Percentiles rank a stretch among this genome's conserved stretches.
Evolutionary conservation across 2,113 vertebrate species (phyloP).

Genomic region (Silurus glanis): DNA sequence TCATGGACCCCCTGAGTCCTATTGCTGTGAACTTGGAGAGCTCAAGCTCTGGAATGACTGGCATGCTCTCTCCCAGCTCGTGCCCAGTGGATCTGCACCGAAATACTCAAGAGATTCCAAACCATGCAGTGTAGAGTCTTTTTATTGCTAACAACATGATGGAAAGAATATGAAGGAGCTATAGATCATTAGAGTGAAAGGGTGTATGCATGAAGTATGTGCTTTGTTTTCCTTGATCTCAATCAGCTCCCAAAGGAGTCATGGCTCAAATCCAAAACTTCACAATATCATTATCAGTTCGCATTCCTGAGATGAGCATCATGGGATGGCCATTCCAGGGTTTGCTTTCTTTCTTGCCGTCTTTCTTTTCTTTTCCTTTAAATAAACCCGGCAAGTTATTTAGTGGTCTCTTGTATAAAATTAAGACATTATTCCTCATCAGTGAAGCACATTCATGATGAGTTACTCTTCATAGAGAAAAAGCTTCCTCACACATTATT

Average conservation of each 20-base stretch:
- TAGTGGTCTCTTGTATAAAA: neutral
- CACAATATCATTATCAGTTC: neutral
- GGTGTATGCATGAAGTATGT: neutral
- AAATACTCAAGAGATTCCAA: neutral
- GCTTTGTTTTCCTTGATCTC: neutral
- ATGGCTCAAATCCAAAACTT: neutral
- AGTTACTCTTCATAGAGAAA: neutral
- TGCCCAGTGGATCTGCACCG: neutral
- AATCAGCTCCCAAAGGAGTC: neutral
- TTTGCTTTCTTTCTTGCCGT: neutral
- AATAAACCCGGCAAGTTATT: neutral
- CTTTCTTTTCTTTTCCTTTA: neutral
- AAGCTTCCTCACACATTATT: neutral
- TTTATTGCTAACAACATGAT: neutral
- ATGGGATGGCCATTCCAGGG: neutral
- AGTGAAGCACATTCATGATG: neutral
- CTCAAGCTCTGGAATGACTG: constrained; percentile 24
- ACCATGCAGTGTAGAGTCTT: neutral
- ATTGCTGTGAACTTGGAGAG: neutral
- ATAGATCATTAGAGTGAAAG: neutral
- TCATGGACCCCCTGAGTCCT: neutral
- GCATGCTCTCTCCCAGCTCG: neutral
- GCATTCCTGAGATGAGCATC: neutral
- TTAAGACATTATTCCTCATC: neutral
- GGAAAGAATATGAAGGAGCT: neutral